Evolutionary conservation across 2,888 invertebrate species (phyloP).

Genomic region (Timema podura): DNA sequence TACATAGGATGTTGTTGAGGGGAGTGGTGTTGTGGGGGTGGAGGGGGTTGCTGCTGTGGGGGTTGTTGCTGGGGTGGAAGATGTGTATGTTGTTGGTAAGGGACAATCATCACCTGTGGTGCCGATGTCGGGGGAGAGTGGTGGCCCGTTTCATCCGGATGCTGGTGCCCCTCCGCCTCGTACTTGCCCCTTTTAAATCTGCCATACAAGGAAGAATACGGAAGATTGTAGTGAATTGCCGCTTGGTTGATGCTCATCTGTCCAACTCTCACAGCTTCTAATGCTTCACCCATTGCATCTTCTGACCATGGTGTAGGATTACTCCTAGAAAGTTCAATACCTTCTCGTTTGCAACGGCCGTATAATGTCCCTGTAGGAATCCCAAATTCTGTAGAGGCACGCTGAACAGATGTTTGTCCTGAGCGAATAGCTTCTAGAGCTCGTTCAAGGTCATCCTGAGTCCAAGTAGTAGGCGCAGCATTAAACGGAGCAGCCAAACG

Average conservation of each 20-base stretch:
- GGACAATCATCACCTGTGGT: slow-evolving; percentile 31
- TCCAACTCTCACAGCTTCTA: slow-evolving; percentile 80
- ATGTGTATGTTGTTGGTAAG: slow-evolving; percentile 25
- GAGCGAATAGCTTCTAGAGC: slow-evolving; percentile 78
- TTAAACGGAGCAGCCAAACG: slow-evolving; percentile 85
- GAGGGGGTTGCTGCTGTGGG: slow-evolving; percentile 24
- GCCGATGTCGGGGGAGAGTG: slow-evolving; percentile 25
- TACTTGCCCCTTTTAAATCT: slow-evolving; percentile 85
- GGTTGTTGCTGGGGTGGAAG: slow-evolving; percentile 21
- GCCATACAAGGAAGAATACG: slow-evolving; percentile 85
- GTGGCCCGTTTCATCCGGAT: slow-evolving; percentile 33
- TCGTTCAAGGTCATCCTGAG: slow-evolving; percentile 75
- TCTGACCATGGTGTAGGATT: slow-evolving; percentile 95
- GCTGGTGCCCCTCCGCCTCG: slow-evolving; percentile 51
- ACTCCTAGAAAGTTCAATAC: slow-evolving; percentile 81
- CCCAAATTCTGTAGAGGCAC: slow-evolving; percentile 80
- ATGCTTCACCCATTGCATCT: slow-evolving; percentile 85
- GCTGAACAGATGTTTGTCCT: slow-evolving; percentile 78
- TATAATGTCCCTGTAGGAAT: slow-evolving; percentile 87
- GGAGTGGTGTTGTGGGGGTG: slow-evolving; percentile 26
- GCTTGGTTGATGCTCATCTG: slow-evolving; percentile 94
- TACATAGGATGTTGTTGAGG: slow-evolving; percentile 26
- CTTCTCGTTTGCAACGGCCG: slow-evolving; percentile 84
- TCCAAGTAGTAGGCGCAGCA: slow-evolving; percentile 85
- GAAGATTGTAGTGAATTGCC: slow-evolving; percentile 85